Base-by-base conservation (phyloP, 2,797 vertebrate species). In the Salarias fasciatus region DNA sequence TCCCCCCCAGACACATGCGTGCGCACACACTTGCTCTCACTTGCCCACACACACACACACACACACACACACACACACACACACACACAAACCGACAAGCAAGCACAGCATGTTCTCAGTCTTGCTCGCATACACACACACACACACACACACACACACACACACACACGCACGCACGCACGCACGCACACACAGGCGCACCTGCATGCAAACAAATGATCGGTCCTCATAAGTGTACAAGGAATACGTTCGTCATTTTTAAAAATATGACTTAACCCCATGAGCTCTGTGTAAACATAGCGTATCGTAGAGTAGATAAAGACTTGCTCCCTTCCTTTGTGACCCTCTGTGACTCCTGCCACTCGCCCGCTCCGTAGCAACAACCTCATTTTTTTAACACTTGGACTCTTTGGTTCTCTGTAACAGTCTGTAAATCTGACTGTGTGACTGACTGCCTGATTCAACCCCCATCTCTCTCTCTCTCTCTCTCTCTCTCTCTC, bases 221-320 rank as follows among this genome's bases (percentile, higher is more conserved):
- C 49, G 28, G 46, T 83, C 86, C 74, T 86, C 51, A 42, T 71
- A 66, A 57, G 72, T 77, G 75, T 81, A 87, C 83, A 67, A 86
- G 85, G 85, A 88, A 84, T 75, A 83, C 59, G 62, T 64, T 72
- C 8, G 53, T 79, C 69, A 63, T 64, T 71, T 80, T 84, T 79
- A 77, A 90, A 90, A 91, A 87, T 85, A 87, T 86, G 84, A 88
- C 83, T 89, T 85, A 66, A 86, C 83, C 84, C 83, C 84, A 79
- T 80, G 79, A 88, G 79, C 85, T 89, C 74, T 81, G 84, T 89
- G 88, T 89, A 91, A 91, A 91, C 89, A 86, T 88, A 79, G 83
- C 86, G 33, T 85, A 81, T 66, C 43, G 72, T 87, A 82, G 83
- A 80, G 58, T 85, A 85, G 72, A 83, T 85, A 77, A 77, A 75